Percentiles rank a stretch among this genome's conserved stretches.
These are phyloP conservation scores for Lucilia cuprina DNA, from an alignment of 1,140 invertebrate genomes.

Conservation along the genomic window DNA sequence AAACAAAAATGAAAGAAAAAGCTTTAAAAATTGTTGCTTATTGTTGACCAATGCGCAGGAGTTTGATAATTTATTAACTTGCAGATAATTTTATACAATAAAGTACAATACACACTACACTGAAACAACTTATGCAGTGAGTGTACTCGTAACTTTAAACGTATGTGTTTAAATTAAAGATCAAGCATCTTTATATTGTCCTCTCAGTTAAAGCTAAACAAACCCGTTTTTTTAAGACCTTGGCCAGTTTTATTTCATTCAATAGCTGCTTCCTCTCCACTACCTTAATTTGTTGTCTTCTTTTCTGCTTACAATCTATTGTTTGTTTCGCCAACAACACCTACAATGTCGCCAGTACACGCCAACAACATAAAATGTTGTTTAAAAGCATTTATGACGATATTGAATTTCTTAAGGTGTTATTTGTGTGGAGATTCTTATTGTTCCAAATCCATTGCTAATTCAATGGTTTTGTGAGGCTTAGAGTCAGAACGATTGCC, in stretches of 20 bases:
- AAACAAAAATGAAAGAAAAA: no score
- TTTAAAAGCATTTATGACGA: constrained; percentile 18
- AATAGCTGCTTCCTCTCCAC: background rate
- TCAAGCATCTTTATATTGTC: background rate
- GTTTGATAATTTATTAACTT: constrained; percentile 29
- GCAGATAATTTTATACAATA: constrained; percentile 32
- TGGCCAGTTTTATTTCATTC: background rate
- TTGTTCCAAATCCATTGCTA: background rate
- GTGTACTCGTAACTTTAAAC: background rate
- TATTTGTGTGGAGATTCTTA: background rate
- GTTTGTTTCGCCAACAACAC: background rate
- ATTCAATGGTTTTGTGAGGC: background rate
- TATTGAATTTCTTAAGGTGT: constrained; percentile 22
- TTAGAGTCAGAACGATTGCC: background rate
- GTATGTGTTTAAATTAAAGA: background rate
- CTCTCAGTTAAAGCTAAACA: no score
- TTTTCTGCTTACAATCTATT: background rate
- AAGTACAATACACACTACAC: background rate
- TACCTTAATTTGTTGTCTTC: background rate
- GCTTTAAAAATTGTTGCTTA: background rate
- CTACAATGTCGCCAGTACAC: background rate
- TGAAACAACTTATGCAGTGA: background rate
- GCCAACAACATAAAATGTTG: background rate
- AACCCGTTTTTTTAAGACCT: background rate
- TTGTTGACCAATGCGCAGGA: constrained; percentile 22